phyloP scores from a whole-genome alignment of 1,140 invertebrate genomes.

The Temnothorax nylanderi region DNA sequence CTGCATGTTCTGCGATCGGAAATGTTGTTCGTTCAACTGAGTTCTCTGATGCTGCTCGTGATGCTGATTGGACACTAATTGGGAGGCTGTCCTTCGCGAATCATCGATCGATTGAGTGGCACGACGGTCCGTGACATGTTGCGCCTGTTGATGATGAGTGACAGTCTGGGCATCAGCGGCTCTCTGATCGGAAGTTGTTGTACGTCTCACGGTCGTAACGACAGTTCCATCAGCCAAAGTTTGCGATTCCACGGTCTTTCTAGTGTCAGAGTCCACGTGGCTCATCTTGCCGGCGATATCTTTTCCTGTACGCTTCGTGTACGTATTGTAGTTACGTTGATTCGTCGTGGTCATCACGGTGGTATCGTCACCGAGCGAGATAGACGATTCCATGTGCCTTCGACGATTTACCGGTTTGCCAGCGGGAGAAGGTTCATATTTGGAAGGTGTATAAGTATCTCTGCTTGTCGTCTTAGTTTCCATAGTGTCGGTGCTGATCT shows the following conservation, averaged over 20 bases:
- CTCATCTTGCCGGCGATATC: conserved; percentile 75
- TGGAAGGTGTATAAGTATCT: conserved; percentile 84
- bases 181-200: conserved; percentile 80
- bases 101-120: conserved; percentile 38
- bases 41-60: conserved; percentile 64
- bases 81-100: conserved; percentile 9
- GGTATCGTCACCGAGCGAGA: conserved; percentile 87
- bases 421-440: conserved; percentile 77
- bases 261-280: conserved; percentile 69
- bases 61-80: conserved; percentile 33
- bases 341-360: conserved; percentile 86
- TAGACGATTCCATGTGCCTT: conserved; percentile 88
- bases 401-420: conserved; percentile 81
- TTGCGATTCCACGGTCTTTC: conserved; percentile 78
- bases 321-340: conserved; percentile 88
- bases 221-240: conserved; percentile 86
- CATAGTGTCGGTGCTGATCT: conserved; percentile 85
- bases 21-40: conserved; percentile 66
- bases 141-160: conserved; percentile 37
- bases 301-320: conserved; percentile 83
- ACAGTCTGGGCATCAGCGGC: conserved; percentile 30
- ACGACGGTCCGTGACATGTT: conserved; percentile 19
- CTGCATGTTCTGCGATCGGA: conserved; percentile 69
- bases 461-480: conserved; percentile 85
- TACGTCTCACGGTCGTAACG: conserved; percentile 83